These are phyloP conservation scores for Eupithecia inturbata DNA, from an alignment of 2,888 invertebrate species.

Conservation along the genomic window DNA sequence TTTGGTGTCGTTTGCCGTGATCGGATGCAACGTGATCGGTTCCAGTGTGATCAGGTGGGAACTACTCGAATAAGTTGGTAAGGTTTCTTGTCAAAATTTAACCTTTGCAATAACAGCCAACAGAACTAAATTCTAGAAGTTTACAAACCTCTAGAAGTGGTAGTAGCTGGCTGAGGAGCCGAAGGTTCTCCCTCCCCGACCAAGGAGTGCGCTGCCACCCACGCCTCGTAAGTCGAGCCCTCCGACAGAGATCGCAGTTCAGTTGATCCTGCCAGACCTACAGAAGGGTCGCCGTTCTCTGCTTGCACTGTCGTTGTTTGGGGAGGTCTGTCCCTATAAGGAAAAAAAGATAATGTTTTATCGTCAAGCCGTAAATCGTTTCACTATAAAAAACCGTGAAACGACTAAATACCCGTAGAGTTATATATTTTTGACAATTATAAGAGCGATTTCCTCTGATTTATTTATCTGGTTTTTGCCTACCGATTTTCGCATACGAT, in stretches of 20 bases:
- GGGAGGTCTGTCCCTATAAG: conserved; percentile 74
- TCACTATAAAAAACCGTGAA: no score
- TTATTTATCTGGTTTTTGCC: no score
- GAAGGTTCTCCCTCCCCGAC: conserved; percentile 92
- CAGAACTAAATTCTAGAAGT: background rate
- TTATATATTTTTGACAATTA: no score
- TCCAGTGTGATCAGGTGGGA: no score
- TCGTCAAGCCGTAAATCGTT: no score
- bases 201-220: conserved; percentile 92
- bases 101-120: background rate
- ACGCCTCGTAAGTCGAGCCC: conserved; percentile 92
- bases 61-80: no score
- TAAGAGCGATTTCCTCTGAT: no score
- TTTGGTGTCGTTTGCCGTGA: no score
- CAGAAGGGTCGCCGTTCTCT: conserved; percentile 67
- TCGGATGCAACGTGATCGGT: no score
- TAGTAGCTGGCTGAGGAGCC: conserved; percentile 89
- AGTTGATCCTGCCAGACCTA: conserved; percentile 81
- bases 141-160: conserved; percentile 87
- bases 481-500: background rate
- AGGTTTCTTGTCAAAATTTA: background rate
- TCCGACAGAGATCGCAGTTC: conserved; percentile 88
- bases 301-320: conserved; percentile 76
- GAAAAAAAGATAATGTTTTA: background rate
- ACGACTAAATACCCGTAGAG: no score